Evolutionary conservation across 2,888 invertebrate genomes (phyloP), one percentile per base, ranked within the genome.

Genomic region (Napeogenes inachia): DNA sequence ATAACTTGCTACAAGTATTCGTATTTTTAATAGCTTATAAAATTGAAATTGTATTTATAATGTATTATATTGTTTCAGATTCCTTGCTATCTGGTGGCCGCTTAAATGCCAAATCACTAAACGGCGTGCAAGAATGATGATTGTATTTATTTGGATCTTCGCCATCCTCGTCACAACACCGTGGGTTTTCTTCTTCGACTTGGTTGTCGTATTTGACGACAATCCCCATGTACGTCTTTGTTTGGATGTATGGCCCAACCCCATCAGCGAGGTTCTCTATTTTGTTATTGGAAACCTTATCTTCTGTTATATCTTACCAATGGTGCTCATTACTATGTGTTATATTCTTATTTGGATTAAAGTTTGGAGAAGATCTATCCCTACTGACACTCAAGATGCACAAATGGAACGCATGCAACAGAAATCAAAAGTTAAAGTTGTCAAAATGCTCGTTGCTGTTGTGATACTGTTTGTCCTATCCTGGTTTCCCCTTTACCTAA

Each of bases 61-160:
- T 45, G 21, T 50, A 61, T 63, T 45, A 63, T 4, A 69, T 85
- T 86, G 91, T 93, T 94, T 21, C 94, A 98, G 98, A 91, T 98
- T 98, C 82, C 92, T 98, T 72, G 98, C 98, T 55, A 98, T 98
- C 75, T 98, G 98, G 95, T 97, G 97, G 94, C 97, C 97, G 2
- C 85, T 98, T 75, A 96, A 96, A 78, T 94, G 95, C 78, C 97
- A 97, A 84, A 96, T 98, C 85, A 97, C 97, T 56, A 96, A 96
- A 77, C 92, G 95, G 61, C 94, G 97, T 21, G 97, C 98, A 10
- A 93, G 97, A 60, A 91, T 96, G 81, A 95, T 97, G 93, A 97
- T 98, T 74, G 91, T 96, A 65, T 91, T 96, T 77, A 98, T 98
- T 77, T 98, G 98, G 98, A 92, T 96, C 77, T 94, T 96, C 71